Base-by-base conservation (phyloP, 1,140 invertebrate species). In the Latrodectus geometricus region DNA sequence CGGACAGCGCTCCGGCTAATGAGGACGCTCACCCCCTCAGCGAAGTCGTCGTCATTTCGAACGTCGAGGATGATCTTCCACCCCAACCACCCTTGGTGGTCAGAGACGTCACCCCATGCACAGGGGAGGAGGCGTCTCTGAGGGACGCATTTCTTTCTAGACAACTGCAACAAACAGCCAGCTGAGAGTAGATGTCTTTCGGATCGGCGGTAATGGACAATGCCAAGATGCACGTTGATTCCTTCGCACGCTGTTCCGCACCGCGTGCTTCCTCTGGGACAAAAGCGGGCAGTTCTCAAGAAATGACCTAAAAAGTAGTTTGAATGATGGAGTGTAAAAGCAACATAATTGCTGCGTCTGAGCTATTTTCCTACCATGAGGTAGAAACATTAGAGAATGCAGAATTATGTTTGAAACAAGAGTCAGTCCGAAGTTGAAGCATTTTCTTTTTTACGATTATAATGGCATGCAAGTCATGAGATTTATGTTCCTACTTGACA, bases 111-210 rank as follows among this genome's bases (percentile, higher is more conserved):
- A 56, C 68, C 8, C 79, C 69, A 14, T 70, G 66, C 21, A 56
- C 79, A 15, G 79, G 79, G 7, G 77, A 79, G 23, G 77, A 68
- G 48, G 48, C 66, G 48, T 66, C 77, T 70, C 35, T 61, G 56
- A 56, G 52, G 48, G 80, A 83, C 54, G 80, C 70, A 8, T 83
- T 83, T 21, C 72, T 83, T 48, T 21, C 80, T 17, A 83, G 56
- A 50, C 80, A 83, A n/a, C 50, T 74, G 72, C 80, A 83, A 65
- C 80, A 83, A 23, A 83, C 80, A 8, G 70, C 72, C 66, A 83
- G 80, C 80, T 83, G 80, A 83, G 70, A 52, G 48, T 61, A 61
- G 17, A 23, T 17, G 15, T 12, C 35, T 14, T 20, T 49, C 17
- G 48, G 11, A n/a, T 17, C 12, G 8, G 20, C 35, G 49, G 49